Conservation (phyloP, 2,888 invertebrate genomes). For the Tipula vernalis region DNA sequence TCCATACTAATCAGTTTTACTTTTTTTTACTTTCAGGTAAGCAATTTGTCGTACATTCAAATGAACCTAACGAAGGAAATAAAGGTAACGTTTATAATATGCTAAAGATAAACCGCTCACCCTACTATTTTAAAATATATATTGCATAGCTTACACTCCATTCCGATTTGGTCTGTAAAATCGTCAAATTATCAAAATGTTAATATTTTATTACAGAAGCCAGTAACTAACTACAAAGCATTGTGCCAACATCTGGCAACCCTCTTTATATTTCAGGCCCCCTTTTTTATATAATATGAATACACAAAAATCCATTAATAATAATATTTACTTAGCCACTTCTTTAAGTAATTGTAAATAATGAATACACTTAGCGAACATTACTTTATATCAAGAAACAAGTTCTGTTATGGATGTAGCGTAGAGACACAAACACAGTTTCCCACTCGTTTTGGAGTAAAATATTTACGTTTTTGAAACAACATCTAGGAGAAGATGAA, state of each 20-base stretch:
- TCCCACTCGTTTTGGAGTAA: background rate
- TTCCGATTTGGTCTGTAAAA: too few species aligned
- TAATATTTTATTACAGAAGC: background rate
- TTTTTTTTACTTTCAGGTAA: background rate
- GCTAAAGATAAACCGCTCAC: background rate
- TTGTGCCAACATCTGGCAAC: background rate
- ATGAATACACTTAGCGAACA: background rate
- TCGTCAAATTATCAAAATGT: background rate
- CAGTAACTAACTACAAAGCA: background rate
- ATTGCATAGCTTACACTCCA: background rate
- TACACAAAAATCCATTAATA: background rate
- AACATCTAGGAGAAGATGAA: background rate
- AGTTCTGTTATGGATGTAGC: background rate
- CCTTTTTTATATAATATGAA: background rate
- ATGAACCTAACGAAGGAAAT: background rate
- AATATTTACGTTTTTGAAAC: background rate
- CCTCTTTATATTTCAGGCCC: background rate
- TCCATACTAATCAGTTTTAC: too few species aligned
- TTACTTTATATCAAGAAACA: background rate
- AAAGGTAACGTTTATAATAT: background rate
- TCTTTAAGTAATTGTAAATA: slow-evolving; percentile 4
- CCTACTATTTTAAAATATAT: background rate
- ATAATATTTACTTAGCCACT: background rate
- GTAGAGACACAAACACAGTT: background rate
- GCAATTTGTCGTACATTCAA: background rate